Evolutionary conservation across 1,140 invertebrate species (phyloP).

Genomic region (Pollicipes pollicipes): DNA sequence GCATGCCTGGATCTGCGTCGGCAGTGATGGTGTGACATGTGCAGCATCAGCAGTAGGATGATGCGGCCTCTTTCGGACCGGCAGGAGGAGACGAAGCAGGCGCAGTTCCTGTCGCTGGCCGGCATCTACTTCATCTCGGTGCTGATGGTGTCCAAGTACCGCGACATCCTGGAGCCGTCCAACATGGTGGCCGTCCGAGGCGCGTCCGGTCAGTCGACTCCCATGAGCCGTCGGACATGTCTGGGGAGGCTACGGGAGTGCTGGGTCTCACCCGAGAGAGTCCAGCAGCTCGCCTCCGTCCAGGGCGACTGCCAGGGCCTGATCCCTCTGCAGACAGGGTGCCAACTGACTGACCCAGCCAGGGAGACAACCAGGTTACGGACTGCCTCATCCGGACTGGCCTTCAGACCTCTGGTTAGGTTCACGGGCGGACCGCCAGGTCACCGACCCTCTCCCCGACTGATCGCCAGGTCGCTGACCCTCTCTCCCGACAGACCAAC

Average conservation of each 20-base stretch:
- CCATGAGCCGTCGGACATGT: not conserved
- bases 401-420: too few relatives aligned
- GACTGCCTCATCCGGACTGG: too few relatives aligned
- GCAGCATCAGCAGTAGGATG: not conserved
- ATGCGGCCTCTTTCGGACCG: too few relatives aligned
- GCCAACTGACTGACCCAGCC: too few relatives aligned
- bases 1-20: too few relatives aligned
- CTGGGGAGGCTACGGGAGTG: conserved; percentile 1
- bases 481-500: too few relatives aligned
- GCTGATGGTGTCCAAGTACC: conserved; percentile 97
- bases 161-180: conserved; percentile 93
- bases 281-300: not conserved
- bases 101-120: conserved; percentile 93
- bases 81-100: conserved; percentile 98
- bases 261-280: not conserved
- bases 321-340: too few relatives aligned
- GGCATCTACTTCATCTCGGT: conserved; percentile 99
- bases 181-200: conserved; percentile 28
- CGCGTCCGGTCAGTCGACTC: conserved; percentile 4
- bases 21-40: not conserved
- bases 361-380: too few relatives aligned
- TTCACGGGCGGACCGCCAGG: too few relatives aligned
- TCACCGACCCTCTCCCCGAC: too few relatives aligned
- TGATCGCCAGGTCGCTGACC: too few relatives aligned
- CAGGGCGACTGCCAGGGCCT: too few relatives aligned